Conservation (phyloP, 2,113 vertebrate species). For the Maccullochella peelii region DNA sequence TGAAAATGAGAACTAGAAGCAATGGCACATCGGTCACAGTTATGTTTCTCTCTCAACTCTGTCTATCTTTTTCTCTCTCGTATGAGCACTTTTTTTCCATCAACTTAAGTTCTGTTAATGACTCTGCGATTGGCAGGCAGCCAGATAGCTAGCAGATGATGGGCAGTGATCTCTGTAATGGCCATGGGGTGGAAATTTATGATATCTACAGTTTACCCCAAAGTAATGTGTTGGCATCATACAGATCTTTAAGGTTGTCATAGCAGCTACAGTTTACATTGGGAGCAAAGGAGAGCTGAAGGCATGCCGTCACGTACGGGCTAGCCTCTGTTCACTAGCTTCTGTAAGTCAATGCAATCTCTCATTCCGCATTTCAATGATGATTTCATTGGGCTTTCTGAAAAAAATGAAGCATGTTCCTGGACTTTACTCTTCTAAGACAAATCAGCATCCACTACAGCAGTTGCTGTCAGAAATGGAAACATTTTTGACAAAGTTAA, state of each 20-base stretch:
- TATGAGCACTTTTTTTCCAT: slow-evolving; percentile 39
- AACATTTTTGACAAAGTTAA: no score
- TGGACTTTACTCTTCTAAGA: no score
- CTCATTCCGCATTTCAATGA: no score
- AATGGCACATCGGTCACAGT: slow-evolving; percentile 23
- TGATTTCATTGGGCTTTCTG: no score
- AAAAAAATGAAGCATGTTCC: no score
- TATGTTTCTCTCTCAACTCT: slow-evolving; percentile 11
- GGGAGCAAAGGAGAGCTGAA: no score
- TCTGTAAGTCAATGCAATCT: no score
- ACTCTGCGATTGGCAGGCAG: slow-evolving; percentile 30
- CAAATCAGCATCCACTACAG: no score
- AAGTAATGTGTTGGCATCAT: not conserved
- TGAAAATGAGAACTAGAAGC: slow-evolving; percentile 50
- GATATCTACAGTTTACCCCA: not conserved
- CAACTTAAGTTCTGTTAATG: slow-evolving; percentile 42
- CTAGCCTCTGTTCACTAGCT: no score
- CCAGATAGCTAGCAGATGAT: slow-evolving; percentile 31
- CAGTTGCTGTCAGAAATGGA: no score
- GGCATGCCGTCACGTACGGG: no score
- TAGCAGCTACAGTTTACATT: not conserved
- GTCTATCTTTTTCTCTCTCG: not conserved
- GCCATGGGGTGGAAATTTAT: slow-evolving; percentile 10
- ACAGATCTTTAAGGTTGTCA: not conserved
- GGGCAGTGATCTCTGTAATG: slow-evolving; percentile 35